phyloP scores from a whole-genome alignment of 2,888 invertebrate species.

The Drosophila subquinaria region DNA sequence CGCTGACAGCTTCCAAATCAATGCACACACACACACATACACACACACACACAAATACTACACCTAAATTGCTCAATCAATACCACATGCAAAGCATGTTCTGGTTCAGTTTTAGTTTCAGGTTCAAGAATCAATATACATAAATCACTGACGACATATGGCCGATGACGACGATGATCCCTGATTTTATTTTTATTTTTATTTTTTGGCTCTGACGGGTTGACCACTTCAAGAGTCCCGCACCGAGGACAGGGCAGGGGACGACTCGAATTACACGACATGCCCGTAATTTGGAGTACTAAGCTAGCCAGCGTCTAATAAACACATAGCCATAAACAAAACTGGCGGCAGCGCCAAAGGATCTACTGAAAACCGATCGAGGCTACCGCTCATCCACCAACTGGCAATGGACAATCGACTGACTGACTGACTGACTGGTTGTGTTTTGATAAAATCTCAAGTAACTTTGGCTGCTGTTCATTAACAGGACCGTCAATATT shows the following conservation, averaged over 20 bases:
- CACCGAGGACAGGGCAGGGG: slow-evolving; percentile 7
- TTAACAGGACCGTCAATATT: slow-evolving; percentile 55
- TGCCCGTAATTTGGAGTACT: slow-evolving; percentile 50
- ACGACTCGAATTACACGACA: slow-evolving; percentile 63
- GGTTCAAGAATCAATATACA: slow-evolving; percentile 30
- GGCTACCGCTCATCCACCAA: slow-evolving; percentile 55
- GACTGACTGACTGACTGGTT: slow-evolving; percentile 21
- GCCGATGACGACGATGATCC: slow-evolving; percentile 39
- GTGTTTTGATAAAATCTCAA: slow-evolving; percentile 81
- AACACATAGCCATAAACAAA: slow-evolving; percentile 72
- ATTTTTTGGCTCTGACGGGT: slow-evolving; percentile 42
- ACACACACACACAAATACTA: slow-evolving; percentile 20
- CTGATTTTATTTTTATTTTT: neutral
- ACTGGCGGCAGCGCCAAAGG: slow-evolving; percentile 64
- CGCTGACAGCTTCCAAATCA: slow-evolving; percentile 75
- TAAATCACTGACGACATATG: slow-evolving; percentile 72
- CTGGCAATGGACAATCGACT: slow-evolving; percentile 6
- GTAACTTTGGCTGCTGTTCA: slow-evolving; percentile 60
- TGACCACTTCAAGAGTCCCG: slow-evolving; percentile 74
- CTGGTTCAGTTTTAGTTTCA: slow-evolving; percentile 47
- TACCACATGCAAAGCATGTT: slow-evolving; percentile 67
- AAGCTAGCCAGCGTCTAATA: slow-evolving; percentile 65
- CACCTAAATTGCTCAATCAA: slow-evolving; percentile 76
- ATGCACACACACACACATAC: slow-evolving; percentile 28
- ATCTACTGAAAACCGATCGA: slow-evolving; percentile 44